phyloP scores from a whole-genome alignment of 2,797 vertebrate genomes.

The Lithobates sylvaticus region DNA sequence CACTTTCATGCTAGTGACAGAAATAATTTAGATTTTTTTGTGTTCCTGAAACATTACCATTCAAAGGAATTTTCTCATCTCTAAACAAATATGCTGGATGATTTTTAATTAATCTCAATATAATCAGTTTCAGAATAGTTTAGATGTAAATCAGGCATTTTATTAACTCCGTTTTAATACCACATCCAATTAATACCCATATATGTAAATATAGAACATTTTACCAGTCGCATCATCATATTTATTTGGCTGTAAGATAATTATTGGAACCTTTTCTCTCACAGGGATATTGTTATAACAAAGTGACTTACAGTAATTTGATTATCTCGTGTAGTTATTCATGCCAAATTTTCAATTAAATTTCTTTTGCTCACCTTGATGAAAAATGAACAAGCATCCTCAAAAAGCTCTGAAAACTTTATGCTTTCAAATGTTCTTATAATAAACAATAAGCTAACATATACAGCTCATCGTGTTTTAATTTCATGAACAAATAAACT shows the following conservation, averaged over 20 bases:
- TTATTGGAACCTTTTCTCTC: conserved; percentile 27
- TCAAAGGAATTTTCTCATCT: neutral
- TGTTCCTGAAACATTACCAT: no score
- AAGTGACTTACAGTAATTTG: conserved; percentile 46
- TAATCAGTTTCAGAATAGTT: conserved; percentile 9
- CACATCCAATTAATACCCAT: conserved; percentile 39
- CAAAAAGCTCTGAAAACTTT: neutral
- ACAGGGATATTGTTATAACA: conserved; percentile 37
- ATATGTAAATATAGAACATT: conserved; percentile 39
- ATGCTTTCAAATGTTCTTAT: conserved; percentile 10
- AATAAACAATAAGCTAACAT: conserved; percentile 3
- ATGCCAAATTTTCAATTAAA: conserved; percentile 40
- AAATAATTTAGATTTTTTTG: no score
- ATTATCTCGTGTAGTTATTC: conserved; percentile 29
- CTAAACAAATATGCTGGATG: neutral
- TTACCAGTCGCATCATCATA: conserved; percentile 34
- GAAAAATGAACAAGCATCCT: conserved; percentile 21
- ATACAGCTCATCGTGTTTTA: neutral
- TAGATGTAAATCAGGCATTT: conserved; percentile 30
- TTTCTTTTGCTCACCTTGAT: conserved; percentile 39
- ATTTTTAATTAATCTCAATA: conserved; percentile 27
- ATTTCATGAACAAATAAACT: neutral
- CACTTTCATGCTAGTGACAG: no score
- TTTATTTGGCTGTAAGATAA: conserved; percentile 45
- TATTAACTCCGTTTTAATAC: conserved; percentile 31